Evolutionary conservation across 1,140 invertebrate genomes (phyloP).

Genomic region (Doryteuthis pealeii): DNA sequence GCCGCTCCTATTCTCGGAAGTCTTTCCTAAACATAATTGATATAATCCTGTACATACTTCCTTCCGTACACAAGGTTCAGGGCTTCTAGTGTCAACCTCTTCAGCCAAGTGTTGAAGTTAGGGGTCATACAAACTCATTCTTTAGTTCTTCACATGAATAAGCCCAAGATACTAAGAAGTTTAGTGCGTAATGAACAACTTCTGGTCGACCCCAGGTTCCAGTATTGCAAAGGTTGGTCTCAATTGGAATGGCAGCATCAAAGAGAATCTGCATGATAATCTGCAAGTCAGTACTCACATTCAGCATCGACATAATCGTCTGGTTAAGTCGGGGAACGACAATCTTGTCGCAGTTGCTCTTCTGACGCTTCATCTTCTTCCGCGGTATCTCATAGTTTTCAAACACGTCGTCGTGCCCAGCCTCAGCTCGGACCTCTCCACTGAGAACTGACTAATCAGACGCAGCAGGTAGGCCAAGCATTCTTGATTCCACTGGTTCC

Average conservation of each 20-base stretch:
- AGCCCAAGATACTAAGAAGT: constrained; percentile 79
- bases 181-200: constrained; percentile 78
- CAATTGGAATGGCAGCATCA: constrained; percentile 67
- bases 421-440: constrained; percentile 59
- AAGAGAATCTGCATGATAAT: constrained; percentile 83
- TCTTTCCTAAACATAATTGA: constrained; percentile 75
- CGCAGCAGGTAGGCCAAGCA: constrained; percentile 84
- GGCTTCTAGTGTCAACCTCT: constrained; percentile 79
- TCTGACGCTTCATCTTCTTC: constrained; percentile 57
- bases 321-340: constrained; percentile 70
- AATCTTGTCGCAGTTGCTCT: constrained; percentile 65
- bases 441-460: constrained; percentile 77
- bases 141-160: constrained; percentile 73
- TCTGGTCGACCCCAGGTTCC: constrained; percentile 55
- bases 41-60: constrained; percentile 89
- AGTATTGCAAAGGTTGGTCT: constrained; percentile 46
- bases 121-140: constrained; percentile 67
- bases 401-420: constrained; percentile 46
- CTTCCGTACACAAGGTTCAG: constrained; percentile 79
- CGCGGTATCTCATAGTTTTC: constrained; percentile 51
- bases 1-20: constrained; percentile 65
- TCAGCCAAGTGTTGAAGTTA: constrained; percentile 73
- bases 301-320: constrained; percentile 80
- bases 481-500: constrained; percentile 87
- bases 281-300: constrained; percentile 77